phyloP scores from a whole-genome alignment of 2,113 vertebrate genomes.

The Brachypodius melanocephalos region DNA sequence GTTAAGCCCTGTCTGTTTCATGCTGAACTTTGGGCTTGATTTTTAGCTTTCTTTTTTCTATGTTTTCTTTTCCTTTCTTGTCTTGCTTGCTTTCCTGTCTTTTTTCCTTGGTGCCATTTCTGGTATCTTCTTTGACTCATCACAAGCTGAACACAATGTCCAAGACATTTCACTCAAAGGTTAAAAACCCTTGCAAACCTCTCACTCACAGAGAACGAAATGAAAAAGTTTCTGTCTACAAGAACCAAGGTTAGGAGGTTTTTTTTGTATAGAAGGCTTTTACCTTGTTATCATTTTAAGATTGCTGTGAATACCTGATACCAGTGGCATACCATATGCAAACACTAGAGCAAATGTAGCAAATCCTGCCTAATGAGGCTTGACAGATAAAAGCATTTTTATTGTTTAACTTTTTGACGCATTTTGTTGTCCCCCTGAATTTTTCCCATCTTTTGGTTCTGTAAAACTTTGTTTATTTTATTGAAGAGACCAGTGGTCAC shows the following conservation, averaged over 20 bases:
- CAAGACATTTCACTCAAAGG: not conserved
- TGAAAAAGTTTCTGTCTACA: not conserved
- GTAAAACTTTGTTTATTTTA: not conserved
- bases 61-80: not conserved
- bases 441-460: not conserved
- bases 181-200: not conserved
- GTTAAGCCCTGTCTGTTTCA: not conserved
- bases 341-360: not conserved
- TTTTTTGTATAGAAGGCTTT: not conserved
- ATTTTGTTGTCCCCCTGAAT: not conserved
- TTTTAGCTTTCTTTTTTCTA: not conserved
- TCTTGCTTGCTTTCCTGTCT: not conserved
- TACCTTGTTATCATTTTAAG: not conserved
- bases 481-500: not conserved
- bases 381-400: not conserved
- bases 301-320: not conserved
- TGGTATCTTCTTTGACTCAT: not conserved
- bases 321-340: not conserved
- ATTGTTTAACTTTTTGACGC: not conserved
- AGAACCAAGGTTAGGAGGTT: not conserved
- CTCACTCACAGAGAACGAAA: not conserved
- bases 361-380: not conserved
- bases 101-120: not conserved
- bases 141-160: not conserved
- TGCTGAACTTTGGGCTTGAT: not conserved